Conservation (phyloP, 2,888 invertebrate species). For the Emesis russula region DNA sequence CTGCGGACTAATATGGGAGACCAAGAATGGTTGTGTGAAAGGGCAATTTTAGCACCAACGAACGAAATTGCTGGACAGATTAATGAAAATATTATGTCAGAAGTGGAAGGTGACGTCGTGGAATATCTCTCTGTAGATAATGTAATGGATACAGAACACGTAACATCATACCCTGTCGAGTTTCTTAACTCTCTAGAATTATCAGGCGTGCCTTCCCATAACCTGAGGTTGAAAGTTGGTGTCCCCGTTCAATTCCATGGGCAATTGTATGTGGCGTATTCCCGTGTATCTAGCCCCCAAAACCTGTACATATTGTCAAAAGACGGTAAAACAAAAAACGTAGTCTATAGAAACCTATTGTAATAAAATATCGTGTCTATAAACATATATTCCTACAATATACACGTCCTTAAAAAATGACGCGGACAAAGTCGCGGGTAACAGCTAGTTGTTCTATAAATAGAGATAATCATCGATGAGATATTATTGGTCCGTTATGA, state of each 20-base stretch:
- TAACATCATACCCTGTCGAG: constrained; percentile 63
- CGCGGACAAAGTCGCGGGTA: no score
- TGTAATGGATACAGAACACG: constrained; percentile 50
- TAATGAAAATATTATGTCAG: constrained; percentile 71
- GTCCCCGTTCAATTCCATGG: not conserved
- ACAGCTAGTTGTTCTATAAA: no score
- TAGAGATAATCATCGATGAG: no score
- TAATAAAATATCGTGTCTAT: no score
- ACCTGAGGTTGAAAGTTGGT: not conserved
- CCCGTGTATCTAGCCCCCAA: no score
- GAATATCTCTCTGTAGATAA: constrained; percentile 59
- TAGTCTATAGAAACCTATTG: no score
- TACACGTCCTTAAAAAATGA: no score
- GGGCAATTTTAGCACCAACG: constrained; percentile 83
- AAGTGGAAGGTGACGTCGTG: constrained; percentile 44
- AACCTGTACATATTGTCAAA: no score
- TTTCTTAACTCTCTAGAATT: constrained; percentile 85
- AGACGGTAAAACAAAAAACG: no score
- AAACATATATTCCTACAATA: no score
- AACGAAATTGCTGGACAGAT: constrained; percentile 68
- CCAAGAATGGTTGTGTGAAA: constrained; percentile 82
- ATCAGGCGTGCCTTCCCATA: constrained; percentile 41
- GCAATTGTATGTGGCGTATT: no score
- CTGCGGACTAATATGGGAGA: constrained; percentile 73
- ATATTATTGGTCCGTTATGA: no score